Base-by-base conservation (phyloP, 64 coral and sea anemone species). In the Pachyseris speciosa region DNA sequence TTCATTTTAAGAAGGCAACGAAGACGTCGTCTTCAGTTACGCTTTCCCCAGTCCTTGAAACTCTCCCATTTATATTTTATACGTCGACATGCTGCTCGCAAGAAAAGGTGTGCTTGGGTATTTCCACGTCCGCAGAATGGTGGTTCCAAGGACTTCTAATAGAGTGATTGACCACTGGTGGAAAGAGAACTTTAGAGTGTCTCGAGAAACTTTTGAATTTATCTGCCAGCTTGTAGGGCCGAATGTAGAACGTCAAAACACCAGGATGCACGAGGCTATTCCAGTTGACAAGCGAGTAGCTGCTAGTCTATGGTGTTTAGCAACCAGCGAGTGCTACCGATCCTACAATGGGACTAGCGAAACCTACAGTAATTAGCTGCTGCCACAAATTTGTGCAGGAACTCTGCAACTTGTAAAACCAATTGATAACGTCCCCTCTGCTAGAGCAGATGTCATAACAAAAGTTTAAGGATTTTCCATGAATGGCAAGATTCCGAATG, bases 311-410 rank as follows among this genome's bases (percentile, higher is more conserved):
- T 83, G 78, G 78, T 24, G 78, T 39, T 61, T 83, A 45, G 48
- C 53, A 38, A 83, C 78, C 31, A 43, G 75, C 41, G 75, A 78
- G 49, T 84, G 58, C 28, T 67, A 64, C 43, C 37, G 57, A 20
- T 84, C 58, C 52, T 84, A 59, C 66, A 30, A 37, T 84, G 45
- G 47, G 75, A 22, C 53, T 78, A 50, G 75, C 75, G 53, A 78
- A 78, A 78, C 41, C 75, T 51, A 78, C 47, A 29, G 42, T 50
- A 78, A 50, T 78, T 4, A 78, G 49, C 3, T 92, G 80, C 59
- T 85, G 80, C 33, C 90, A 92, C 67, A 69, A 75, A 36, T 92
- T 92, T 92, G 80, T 92, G 11, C 78, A 47, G 32, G 80, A 83
- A 76, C 53, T 92, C 42, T 85, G 90, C 50, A 64, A 57, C 43